phyloP scores from a whole-genome alignment of 2,113 vertebrate genomes.

The Entomyzon cyanotis region DNA sequence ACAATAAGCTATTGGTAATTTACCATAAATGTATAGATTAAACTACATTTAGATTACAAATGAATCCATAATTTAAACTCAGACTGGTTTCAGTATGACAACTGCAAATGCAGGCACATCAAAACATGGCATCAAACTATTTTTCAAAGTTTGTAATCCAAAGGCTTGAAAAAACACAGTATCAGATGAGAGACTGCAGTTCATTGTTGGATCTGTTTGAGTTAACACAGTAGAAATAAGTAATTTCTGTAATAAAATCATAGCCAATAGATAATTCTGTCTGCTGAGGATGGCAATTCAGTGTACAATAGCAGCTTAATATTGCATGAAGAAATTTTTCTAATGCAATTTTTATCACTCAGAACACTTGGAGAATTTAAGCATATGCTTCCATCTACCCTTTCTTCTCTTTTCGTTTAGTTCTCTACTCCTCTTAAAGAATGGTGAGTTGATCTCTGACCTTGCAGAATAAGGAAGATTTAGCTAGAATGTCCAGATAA shows the following conservation, averaged over 20 bases:
- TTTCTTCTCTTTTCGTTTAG: not conserved
- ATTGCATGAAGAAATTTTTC: slow-evolving; percentile 7
- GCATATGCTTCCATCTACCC: not conserved
- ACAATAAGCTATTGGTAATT: not conserved
- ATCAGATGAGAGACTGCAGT: not conserved
- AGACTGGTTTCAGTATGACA: not conserved
- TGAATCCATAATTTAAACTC: not conserved
- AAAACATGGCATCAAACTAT: not conserved
- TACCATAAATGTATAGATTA: not conserved
- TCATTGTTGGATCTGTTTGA: not conserved
- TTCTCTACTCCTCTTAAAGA: not conserved
- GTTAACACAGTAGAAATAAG: not conserved
- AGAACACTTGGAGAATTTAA: not conserved
- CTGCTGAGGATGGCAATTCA: not conserved
- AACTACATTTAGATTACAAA: not conserved
- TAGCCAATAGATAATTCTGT: not conserved
- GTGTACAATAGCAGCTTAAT: slow-evolving; percentile 6
- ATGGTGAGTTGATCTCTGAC: not conserved
- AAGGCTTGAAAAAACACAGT: not conserved
- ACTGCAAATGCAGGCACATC: not conserved
- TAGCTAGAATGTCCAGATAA: not conserved
- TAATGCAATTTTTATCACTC: not conserved
- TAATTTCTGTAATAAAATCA: not conserved
- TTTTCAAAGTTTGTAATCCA: not conserved
- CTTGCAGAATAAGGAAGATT: not conserved